phyloP scores from a whole-genome alignment of 2,797 vertebrate species.

The Gymnothorax reevesii region DNA sequence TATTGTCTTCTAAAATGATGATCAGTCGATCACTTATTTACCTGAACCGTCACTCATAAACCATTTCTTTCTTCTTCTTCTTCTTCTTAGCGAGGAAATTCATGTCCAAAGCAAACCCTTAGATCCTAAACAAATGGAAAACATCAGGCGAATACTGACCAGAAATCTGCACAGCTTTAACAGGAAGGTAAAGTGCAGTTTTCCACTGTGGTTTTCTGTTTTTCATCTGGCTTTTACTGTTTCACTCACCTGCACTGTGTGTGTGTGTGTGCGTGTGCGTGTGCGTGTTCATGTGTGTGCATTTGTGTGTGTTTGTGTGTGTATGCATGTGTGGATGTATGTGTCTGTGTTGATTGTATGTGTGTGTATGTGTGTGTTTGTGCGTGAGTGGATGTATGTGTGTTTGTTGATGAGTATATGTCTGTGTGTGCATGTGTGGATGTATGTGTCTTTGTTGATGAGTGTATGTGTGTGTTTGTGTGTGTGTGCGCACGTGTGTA shows the following conservation, averaged over 20 bases:
- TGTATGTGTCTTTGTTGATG: too few species aligned
- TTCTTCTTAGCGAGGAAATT: constrained; percentile 47
- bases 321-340: background rate
- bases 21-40: background rate
- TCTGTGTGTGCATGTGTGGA: too few species aligned
- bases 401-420: too few species aligned
- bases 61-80: background rate
- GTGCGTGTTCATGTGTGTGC: background rate
- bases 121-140: constrained; percentile 70
- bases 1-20: background rate
- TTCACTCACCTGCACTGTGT: background rate
- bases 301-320: background rate
- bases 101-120: constrained; percentile 51
- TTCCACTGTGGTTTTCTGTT: background rate
- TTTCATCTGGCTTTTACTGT: background rate
- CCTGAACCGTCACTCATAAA: background rate
- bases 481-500: too few species aligned
- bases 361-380: too few species aligned
- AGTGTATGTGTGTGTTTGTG: background rate
- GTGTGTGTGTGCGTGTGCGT: background rate
- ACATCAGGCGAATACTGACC: constrained; percentile 76
- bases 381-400: background rate
- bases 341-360: too few species aligned
- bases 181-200: constrained; percentile 64
- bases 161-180: constrained; percentile 78